These are phyloP conservation scores for Montipora cactus DNA, from an alignment of 64 coral and sea anemone species.

Conservation along the genomic window DNA sequence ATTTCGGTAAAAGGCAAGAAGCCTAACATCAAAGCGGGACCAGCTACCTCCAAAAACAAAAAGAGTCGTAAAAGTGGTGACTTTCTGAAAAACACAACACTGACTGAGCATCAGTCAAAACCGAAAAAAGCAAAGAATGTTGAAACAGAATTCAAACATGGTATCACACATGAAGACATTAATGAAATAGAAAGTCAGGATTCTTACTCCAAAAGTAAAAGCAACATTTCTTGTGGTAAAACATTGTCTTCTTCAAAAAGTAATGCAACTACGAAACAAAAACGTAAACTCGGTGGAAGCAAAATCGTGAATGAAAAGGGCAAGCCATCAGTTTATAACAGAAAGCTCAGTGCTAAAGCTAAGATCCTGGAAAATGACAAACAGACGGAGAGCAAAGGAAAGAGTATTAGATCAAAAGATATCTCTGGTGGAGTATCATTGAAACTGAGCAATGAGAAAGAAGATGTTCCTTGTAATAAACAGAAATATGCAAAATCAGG, in stretches of 20 bases:
- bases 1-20: background rate
- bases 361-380: background rate
- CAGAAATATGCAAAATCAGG: background rate
- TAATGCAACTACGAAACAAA: background rate
- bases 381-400: background rate
- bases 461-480: background rate
- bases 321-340: background rate
- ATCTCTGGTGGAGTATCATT: background rate
- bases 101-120: background rate
- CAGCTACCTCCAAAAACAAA: background rate
- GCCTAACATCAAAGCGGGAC: background rate
- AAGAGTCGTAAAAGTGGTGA: background rate
- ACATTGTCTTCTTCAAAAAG: background rate
- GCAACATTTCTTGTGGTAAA: background rate
- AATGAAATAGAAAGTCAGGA: background rate
- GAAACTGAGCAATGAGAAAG: background rate
- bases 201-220: background rate
- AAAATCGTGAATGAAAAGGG: background rate
- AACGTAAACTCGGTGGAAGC: background rate
- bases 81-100: background rate
- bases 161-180: background rate
- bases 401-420: background rate
- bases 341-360: background rate
- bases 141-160: background rate
- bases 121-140: background rate